Evolutionary conservation across 64 coral and sea anemone genomes (phyloP), one percentile per base, ranked within the genome.

Genomic region (Catalaphyllia jardinei): DNA sequence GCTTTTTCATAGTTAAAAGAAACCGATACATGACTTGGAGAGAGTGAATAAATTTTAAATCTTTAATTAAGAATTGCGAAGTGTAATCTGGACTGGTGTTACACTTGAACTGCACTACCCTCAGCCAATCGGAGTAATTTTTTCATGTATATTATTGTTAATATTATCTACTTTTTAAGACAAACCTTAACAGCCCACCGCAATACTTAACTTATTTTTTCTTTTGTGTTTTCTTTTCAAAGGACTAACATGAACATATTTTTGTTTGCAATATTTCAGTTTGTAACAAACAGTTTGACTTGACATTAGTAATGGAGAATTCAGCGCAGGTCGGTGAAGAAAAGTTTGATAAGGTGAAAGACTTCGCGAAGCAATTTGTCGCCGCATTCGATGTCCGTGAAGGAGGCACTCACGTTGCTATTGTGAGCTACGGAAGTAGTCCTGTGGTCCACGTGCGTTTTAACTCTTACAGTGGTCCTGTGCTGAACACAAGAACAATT

Each of bases 251-350:
- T 16, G 10, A 20, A 8, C 16, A 50, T 38, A 0, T 35, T 29
- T n/a, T 20, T 33, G 4, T 31, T 61, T 62, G 60, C 64, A 55
- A 71, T 24, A 10, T 76, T 72, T 72, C 74, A 92, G 90, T 77
- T 78, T 92, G 90, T 75, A 24, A 50, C 51, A 77, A 86, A 22
- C 75, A 71, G 10, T 92, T 87, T 52, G 90, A 92, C 39, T 72
- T 92, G 62, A 87, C 90, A 14, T 18, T 92, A 51, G 57, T 79
- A 4, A 87, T 92, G 11, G 90, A 92, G 52, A 87, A 79, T 60
- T 92, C 90, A 4, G 82, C 73, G 17, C 20, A 50, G 10, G 29
- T 92, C 51, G 82, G 81, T 29, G 30, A 73, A 67, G 73, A 20
- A 12, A 30, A 87, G 57, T 79, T 92, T 39, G 49, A 79, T 4